Percentiles rank a stretch among this genome's conserved stretches.
phyloP scores from a whole-genome alignment of 1,140 invertebrate genomes.

The Drosophila nebulosa region DNA sequence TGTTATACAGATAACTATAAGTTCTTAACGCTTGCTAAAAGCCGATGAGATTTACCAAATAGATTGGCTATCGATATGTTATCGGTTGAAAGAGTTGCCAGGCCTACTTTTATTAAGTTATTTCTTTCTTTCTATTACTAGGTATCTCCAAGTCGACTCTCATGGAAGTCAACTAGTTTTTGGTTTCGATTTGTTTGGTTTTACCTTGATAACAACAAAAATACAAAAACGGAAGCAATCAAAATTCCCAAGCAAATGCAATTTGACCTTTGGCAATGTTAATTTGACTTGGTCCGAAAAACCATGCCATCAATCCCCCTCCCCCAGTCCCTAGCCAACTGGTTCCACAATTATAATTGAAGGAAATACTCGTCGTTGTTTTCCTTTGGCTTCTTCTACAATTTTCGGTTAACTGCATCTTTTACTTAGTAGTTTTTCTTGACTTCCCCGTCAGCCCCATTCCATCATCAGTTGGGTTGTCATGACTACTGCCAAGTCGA shows the following conservation, averaged over 20 bases:
- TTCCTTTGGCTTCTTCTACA: constrained; percentile 24
- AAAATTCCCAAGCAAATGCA: constrained; percentile 53
- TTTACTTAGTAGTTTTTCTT: constrained; percentile 2
- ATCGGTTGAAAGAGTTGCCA: too few relatives aligned
- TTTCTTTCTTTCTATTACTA: background rate
- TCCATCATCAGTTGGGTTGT: background rate
- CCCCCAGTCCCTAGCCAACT: background rate
- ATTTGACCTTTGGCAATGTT: constrained; percentile 42
- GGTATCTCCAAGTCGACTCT: background rate
- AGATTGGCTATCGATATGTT: too few relatives aligned
- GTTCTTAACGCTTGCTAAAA: too few relatives aligned
- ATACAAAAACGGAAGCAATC: constrained; percentile 66
- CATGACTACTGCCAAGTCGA: background rate
- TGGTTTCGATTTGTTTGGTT: constrained; percentile 11
- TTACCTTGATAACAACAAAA: constrained; percentile 29
- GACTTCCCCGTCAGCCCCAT: background rate
- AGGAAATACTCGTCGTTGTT: background rate
- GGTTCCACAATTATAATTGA: background rate
- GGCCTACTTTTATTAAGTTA: too few relatives aligned
- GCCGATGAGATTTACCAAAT: too few relatives aligned
- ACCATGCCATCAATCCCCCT: background rate
- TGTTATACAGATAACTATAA: too few relatives aligned
- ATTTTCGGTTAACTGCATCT: constrained; percentile 1
- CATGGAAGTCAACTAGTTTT: background rate
- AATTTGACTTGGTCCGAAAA: constrained; percentile 38